A percentile compares a stretch with the other conserved stretches of the same genome.
phyloP scores from a whole-genome alignment of 2,113 vertebrate species.

The Ardeotis arabs region DNA sequence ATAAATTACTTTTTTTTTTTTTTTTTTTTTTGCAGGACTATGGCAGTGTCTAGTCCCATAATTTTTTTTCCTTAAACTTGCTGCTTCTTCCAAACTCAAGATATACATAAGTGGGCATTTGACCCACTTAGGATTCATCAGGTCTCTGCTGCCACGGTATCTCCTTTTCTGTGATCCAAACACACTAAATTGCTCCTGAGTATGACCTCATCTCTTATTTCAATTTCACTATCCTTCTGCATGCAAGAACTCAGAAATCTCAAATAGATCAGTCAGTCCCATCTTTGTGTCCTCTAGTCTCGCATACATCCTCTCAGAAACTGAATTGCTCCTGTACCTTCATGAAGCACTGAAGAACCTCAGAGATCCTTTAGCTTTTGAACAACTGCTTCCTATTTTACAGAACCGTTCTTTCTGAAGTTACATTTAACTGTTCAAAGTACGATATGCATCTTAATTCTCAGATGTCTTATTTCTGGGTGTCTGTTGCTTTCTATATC shows the following conservation, averaged over 20 bases:
- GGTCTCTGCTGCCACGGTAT: background rate
- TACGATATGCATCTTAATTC: background rate
- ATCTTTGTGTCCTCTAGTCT: background rate
- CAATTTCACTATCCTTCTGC: background rate
- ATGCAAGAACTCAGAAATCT: background rate
- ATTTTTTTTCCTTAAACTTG: background rate
- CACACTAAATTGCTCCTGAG: background rate
- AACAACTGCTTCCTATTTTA: background rate
- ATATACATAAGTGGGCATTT: background rate
- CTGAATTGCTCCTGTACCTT: background rate
- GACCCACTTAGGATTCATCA: background rate
- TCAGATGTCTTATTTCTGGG: background rate
- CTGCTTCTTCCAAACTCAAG: background rate
- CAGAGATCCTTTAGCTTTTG: background rate
- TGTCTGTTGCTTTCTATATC: background rate
- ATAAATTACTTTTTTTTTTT: background rate
- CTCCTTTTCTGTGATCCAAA: background rate
- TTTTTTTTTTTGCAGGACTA: background rate
- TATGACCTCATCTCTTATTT: background rate
- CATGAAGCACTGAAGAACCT: background rate
- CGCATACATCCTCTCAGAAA: background rate
- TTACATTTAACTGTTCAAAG: background rate
- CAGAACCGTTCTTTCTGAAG: background rate
- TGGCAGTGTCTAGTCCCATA: background rate
- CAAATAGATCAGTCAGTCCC: background rate